Base-by-base conservation (phyloP, 2,888 invertebrate genomes). In the Glomeris marginata region DNA sequence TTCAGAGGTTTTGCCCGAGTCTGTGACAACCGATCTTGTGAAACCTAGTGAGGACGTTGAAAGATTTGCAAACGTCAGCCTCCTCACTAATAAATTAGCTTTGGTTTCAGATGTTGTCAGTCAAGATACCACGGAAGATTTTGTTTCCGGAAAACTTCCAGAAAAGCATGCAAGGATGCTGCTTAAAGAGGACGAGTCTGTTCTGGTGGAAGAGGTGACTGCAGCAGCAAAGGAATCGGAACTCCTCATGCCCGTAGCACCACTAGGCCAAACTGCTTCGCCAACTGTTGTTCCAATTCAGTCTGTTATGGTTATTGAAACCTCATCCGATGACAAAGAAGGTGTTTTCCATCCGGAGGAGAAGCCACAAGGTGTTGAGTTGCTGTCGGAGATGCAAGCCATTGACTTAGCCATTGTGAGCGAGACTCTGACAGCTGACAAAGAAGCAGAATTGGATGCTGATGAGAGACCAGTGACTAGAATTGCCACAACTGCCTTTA, bases 151-250 rank as follows among this genome's bases (percentile, higher is more conserved):
- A 37, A 46, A 47, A 36, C 47, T 55, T 8, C 53, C 49, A 15
- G 34, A 51, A 45, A 38, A 43, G 16, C 54, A 47, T 1, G 55
- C 55, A 5, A 54, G 54, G 21, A 41, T 54, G 34, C 44, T 51
- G 2, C 34, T 57, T n/a, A 42, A 41, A 40, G 45, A 49, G 38
- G 52, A 50, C 2, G 54, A 57, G 43, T 46, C 54, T 18, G 48
- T 55, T 10, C 8, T 50, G 1, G 54, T 52, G 20, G 55, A 58
- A 54, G 55, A 55, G 15, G 50, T 55, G 21, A 50, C 52, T 5
- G 20, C 48, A 2, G 40, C 43, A 15, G 35, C 42, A 10, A 50
- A 50, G 45, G 38, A 54, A 13, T 48, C 22, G 5, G 40, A 16
- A 5, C 36, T 53, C 16, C 41, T 53, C 16, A 44, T 47, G 8